Evolutionary conservation across 2,888 invertebrate species (phyloP), one percentile per base, ranked within the genome.

Genomic region (Elysia crispata): DNA sequence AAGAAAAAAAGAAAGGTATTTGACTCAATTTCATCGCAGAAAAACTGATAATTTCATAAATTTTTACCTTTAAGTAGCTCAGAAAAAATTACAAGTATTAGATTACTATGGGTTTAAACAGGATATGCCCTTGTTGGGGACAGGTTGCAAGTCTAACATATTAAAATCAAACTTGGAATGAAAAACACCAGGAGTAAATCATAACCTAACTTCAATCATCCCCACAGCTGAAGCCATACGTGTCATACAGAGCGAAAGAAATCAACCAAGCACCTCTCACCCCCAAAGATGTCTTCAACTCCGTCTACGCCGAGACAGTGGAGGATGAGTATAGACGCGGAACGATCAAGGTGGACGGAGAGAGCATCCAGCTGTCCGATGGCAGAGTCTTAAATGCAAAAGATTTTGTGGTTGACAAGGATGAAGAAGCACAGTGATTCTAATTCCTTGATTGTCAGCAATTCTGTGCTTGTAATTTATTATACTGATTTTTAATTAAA

Each of bases 181-280:
- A n/a, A n/a, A n/a, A n/a, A n/a, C n/a, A 41, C 41, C 41, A 41
- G 41, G 11, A 41, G 5, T 41, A 41, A 41, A 41, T 11, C 5
- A 11, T 60, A 18, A 23, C 60, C 60, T 8, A 23, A 18, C 15
- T 67, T 49, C 62, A 67, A 41, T 54, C 64, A 85, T 81, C 86
- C 83, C 93, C 93, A 76, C 91, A 95, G 92, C 92, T 99, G 28
- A 97, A 97, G 92, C 97, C 99, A 0, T 99, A 99, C 88, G 98
- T 99, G 0, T 96, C 98, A 0, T 99, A 98, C 91, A 95, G 94
- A 91, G 94, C 94, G 0, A 94, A 94, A 1, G 95, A 96, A 80
- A 94, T 97, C 0, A 92, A 94, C 18, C 96, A 97, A 90, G 94
- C 95, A 0, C 95, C 96, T 92, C 97, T 97, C 87, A 97, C 97